Conservation (phyloP, 2,113 vertebrate genomes). For the Corythoichthys intestinalis region DNA sequence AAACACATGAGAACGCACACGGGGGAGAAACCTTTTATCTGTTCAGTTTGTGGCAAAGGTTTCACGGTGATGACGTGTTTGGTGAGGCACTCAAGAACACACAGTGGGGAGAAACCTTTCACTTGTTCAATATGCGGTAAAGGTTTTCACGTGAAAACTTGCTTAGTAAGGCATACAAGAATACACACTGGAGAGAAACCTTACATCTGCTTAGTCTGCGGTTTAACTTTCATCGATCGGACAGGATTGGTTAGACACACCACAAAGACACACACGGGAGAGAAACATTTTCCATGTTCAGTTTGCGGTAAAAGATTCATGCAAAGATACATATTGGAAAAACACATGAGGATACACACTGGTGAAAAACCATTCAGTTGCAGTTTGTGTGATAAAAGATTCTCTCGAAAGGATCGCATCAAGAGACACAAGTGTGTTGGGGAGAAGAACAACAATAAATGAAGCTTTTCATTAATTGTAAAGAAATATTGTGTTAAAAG, state of each 20-base stretch:
- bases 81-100: background rate
- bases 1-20: background rate
- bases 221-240: background rate
- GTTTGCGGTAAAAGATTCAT: background rate
- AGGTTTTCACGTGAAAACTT: background rate
- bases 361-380: background rate
- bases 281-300: background rate
- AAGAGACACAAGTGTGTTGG: background rate
- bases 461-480: background rate
- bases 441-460: background rate
- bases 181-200: background rate
- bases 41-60: background rate
- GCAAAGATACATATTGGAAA: background rate
- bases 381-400: background rate
- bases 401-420: background rate
- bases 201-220: background rate
- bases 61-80: background rate
- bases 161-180: background rate
- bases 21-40: background rate
- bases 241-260: background rate
- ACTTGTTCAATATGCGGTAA: background rate
- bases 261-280: background rate
- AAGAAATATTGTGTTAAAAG: background rate
- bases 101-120: background rate
- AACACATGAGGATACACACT: background rate